Conservation (phyloP, 1,140 invertebrate genomes). For the Stratiolaelaps scimitus region DNA sequence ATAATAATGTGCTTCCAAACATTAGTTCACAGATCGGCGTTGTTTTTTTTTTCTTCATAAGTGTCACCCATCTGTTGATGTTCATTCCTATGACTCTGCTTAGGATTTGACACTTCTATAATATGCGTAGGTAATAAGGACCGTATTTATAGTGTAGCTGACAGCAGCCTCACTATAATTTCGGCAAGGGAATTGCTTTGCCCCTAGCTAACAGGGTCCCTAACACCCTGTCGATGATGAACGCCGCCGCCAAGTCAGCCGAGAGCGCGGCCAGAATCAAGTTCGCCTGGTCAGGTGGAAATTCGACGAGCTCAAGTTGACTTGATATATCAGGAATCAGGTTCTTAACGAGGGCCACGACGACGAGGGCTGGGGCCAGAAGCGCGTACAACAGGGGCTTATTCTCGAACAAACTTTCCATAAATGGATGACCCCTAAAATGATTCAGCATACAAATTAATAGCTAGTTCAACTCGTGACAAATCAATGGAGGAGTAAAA, state of each 20-base stretch:
- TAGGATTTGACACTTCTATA: no score
- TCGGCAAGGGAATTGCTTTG: neutral
- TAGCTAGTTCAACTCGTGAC: neutral
- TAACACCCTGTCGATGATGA: conserved; percentile 39
- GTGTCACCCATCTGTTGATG: no score
- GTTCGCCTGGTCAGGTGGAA: conserved; percentile 1
- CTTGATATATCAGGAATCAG: conserved; percentile 59
- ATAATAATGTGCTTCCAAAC: no score
- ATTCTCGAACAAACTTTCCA: conserved; percentile 89
- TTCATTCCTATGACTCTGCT: no score
- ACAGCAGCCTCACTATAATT: neutral
- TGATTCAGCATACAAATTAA: conserved; percentile 30
- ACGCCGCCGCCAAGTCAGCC: conserved; percentile 39
- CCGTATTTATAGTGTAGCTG: no score
- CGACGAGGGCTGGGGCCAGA: conserved; percentile 54
- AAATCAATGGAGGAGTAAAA: neutral
- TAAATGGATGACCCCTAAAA: conserved; percentile 84
- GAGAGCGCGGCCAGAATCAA: conserved; percentile 34
- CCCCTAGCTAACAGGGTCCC: conserved; percentile 39
- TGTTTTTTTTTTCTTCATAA: no score
- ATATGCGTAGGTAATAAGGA: no score
- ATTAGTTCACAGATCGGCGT: no score
- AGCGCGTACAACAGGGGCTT: conserved; percentile 81
- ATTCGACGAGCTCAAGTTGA: conserved; percentile 62
- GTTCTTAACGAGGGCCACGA: conserved; percentile 62